Evolutionary conservation across 2,888 invertebrate species (phyloP), one percentile per base, ranked within the genome.

Genomic region (Daptonema setosum): DNA sequence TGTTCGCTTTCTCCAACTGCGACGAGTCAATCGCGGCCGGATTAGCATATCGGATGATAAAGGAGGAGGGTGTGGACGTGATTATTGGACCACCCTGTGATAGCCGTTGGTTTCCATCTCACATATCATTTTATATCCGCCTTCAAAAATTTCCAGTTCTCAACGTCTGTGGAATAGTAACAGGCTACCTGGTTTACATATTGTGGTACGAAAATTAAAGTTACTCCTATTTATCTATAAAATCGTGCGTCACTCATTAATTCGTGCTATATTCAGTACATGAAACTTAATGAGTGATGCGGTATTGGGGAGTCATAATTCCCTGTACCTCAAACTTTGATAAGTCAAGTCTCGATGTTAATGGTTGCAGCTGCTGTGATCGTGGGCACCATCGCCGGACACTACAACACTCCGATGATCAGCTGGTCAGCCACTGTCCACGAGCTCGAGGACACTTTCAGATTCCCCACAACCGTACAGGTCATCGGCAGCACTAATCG

Each of bases 361-460:
- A n/a, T n/a, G n/a, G n/a, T 52, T 22, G 2, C 29, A 29, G 52
- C 20, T 29, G 28, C n/a, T 8, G 29, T 2, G 25, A 20, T 52
- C 2, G 29, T 29, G 5, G 52, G 29, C 28, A 28, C 28, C 28
- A 22, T 52, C 14, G 52, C 52, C 20, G 26, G 8, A 2, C 22
- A 29, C 17, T 57, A 50, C 54, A 54, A 57, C 51, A 41, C 41
- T 8, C 57, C 57, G 2, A 30, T 57, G 50, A n/a, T 57, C 51
- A 57, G 57, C 48, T 57, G 57, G 57, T 28, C 51, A 2, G 57
- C 57, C 2, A 50, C 51, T 17, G 22, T 20, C 2, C 1, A 26
- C 24, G 54, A 50, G 25, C 17, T 54, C 28, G 28, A n/a, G 2
- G 54, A 57, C 17, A 2, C 24, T 2, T 2, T 35, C 22, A 17